Evolutionary conservation across 2,888 invertebrate genomes (phyloP), one percentile per base, ranked within the genome.

Genomic region (Chydorus sphaericus): DNA sequence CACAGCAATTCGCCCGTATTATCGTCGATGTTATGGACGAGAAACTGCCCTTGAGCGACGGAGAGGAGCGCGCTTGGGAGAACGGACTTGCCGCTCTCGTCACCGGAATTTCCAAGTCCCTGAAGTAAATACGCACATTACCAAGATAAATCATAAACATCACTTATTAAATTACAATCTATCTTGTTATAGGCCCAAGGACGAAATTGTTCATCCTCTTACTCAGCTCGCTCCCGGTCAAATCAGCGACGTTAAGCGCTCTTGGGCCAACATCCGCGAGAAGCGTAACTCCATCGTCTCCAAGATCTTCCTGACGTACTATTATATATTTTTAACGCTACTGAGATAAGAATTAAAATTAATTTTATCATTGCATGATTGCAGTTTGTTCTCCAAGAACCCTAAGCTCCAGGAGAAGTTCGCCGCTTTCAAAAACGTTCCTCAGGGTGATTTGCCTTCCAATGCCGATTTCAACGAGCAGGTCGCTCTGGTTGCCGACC

Each of bases 391-490:
- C 36, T 14, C 36, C 10, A 33, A 33, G 10, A 33, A 14, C n/a
- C 36, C n/a, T 14, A 11, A 11, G 36, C 36, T 11, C 39, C 7
- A 18, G 8, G 20, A n/a, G n/a, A 16, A 39, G 7, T 39, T 7
- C 20, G n/a, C 39, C 39, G n/a, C 10, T n/a, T 77, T 78, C 62
- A 70, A 70, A 60, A 69, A 74, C 55, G 63, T 73, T 29, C 70
- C 75, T 1, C 26, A 67, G 10, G 67, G 70, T 1, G 68, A 76
- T 57, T 64, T 78, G 56, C 62, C 68, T 7, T 62, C 61, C 10
- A 73, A 75, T 63, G 71, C 72, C 53, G 72, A 69, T 58, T 72
- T 78, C 59, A 71, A 73, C 57, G 77, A 76, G 3, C 79, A 79
- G 64, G 74, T 73, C 55, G 69, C 69, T 39, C 71, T 69, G 50